These are phyloP conservation scores for Ceratoteleas bidentatus DNA, from an alignment of 1,140 invertebrate species.

Conservation along the genomic window DNA sequence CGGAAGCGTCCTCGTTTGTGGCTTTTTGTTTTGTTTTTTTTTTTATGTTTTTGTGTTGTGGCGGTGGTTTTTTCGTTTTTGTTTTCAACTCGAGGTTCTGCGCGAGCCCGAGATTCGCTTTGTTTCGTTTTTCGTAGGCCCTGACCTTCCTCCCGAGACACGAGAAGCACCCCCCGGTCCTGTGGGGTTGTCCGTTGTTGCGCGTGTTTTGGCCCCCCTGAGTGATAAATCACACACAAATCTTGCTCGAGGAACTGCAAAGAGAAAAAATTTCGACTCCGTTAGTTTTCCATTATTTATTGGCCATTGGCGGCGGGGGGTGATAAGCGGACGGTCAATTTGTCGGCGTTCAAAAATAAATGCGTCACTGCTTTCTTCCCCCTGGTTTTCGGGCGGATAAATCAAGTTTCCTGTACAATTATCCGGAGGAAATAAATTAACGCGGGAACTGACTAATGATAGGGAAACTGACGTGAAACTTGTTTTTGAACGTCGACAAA, in stretches of 20 bases:
- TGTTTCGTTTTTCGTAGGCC: constrained; percentile 30
- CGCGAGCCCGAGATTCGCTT: no score
- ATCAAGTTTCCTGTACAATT: no score
- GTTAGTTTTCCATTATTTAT: no score
- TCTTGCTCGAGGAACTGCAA: constrained; percentile 80
- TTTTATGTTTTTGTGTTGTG: constrained; percentile 39
- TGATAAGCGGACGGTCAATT: no score
- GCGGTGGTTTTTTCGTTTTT: constrained; percentile 33
- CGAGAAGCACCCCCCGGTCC: constrained; percentile 98
- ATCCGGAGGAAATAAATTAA: no score
- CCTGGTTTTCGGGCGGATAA: no score
- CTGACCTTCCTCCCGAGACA: constrained; percentile 97
- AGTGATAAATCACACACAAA: constrained; percentile 82
- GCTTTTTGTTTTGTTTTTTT: constrained; percentile 39
- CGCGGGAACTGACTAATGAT: no score
- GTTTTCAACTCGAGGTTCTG: background rate
- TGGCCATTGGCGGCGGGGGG: no score
- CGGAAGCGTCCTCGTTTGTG: constrained; percentile 48
- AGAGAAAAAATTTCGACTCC: constrained; percentile 40
- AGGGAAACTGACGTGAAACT: no score
- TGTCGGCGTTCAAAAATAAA: no score
- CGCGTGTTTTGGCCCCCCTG: constrained; percentile 79
- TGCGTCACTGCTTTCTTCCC: no score
- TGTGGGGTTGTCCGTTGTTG: constrained; percentile 97
- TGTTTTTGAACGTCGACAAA: no score